phyloP scores from a whole-genome alignment of 2,888 invertebrate genomes.

The Cosmia trapezina region DNA sequence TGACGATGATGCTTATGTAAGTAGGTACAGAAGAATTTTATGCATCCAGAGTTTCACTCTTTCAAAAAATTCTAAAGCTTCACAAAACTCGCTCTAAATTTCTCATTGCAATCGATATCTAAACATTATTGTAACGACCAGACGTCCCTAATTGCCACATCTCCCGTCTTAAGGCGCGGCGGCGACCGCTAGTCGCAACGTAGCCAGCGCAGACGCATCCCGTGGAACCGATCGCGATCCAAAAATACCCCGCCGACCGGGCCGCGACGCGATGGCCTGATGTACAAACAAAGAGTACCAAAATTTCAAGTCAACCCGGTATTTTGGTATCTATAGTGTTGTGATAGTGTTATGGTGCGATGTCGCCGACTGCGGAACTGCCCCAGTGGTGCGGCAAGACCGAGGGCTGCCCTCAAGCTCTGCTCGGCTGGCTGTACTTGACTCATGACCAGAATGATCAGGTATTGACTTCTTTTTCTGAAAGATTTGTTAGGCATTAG shows the following conservation, averaged over 20 bases:
- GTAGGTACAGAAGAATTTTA: background rate
- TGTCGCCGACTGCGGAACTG: constrained; percentile 87
- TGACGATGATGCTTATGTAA: background rate
- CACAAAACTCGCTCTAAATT: constrained; percentile 4
- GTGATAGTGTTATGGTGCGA: constrained; percentile 75
- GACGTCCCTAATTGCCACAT: constrained; percentile 78
- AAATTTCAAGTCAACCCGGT: constrained; percentile 28
- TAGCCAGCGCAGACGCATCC: constrained; percentile 86
- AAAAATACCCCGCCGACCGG: constrained; percentile 82
- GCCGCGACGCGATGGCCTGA: constrained; percentile 79
- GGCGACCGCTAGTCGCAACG: constrained; percentile 79
- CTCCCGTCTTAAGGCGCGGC: constrained; percentile 88
- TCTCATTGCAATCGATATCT: constrained; percentile 46
- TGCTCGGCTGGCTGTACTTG: constrained; percentile 86
- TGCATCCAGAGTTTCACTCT: background rate
- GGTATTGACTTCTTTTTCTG: constrained; percentile 69
- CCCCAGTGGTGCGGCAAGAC: constrained; percentile 87
- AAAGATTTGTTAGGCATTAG: too few relatives aligned
- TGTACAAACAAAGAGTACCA: constrained; percentile 67
- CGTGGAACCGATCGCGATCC: constrained; percentile 77
- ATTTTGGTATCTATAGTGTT: constrained; percentile 45
- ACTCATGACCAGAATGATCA: constrained; percentile 87
- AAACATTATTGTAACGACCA: constrained; percentile 13
- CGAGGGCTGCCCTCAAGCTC: constrained; percentile 82
- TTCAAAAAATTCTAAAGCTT: background rate